A percentile compares a stretch with the other conserved stretches of the same genome.
These are phyloP conservation scores for Drosophila bocki DNA, from an alignment of 1,140 invertebrate species.

Conservation along the genomic window DNA sequence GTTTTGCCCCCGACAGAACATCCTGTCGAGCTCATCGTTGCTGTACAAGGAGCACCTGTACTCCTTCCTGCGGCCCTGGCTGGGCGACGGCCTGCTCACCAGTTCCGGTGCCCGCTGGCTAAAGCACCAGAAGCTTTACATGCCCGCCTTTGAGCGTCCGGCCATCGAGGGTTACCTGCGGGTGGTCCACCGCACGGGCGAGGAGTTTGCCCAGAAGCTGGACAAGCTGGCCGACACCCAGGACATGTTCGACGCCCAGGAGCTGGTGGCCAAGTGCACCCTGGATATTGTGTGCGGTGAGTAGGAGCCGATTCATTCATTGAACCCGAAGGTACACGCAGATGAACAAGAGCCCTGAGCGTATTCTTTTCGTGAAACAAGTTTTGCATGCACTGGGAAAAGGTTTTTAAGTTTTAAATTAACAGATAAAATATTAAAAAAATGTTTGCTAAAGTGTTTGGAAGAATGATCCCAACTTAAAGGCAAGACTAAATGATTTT, in stretches of 20 bases:
- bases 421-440: background rate
- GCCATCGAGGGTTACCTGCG: constrained; percentile 79
- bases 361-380: background rate
- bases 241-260: constrained; percentile 83
- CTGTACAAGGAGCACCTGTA: constrained; percentile 81
- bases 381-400: constrained; percentile 1
- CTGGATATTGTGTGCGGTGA: constrained; percentile 88
- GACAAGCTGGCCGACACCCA: constrained; percentile 41
- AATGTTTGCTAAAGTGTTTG: too few species aligned
- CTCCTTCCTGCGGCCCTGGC: constrained; percentile 79
- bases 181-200: constrained; percentile 64
- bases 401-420: background rate
- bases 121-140: constrained; percentile 81
- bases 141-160: constrained; percentile 80
- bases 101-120: constrained; percentile 82
- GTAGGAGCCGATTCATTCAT: constrained; percentile 17
- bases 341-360: background rate
- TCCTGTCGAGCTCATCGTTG: constrained; percentile 73
- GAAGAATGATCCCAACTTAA: background rate
- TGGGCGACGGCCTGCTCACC: constrained; percentile 77
- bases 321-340: background rate
- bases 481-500: background rate
- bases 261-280: constrained; percentile 88
- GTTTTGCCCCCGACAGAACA: constrained; percentile 51
- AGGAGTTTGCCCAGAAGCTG: constrained; percentile 69